Conservation (phyloP, 2,797 vertebrate species). For the Staurois parvus region DNA sequence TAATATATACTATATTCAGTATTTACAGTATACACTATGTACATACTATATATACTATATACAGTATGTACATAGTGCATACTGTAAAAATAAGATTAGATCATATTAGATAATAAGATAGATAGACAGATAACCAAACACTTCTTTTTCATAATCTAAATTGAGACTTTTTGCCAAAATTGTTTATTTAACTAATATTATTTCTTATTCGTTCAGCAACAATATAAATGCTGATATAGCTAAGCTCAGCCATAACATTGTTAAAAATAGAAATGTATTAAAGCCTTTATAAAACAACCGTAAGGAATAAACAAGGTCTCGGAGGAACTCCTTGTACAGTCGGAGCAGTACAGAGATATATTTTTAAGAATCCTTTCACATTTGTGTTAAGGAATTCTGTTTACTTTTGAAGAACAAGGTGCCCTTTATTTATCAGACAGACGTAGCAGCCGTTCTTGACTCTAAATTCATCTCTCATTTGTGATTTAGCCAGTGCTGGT, state of each 20-base stretch:
- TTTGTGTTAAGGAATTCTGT: slow-evolving; percentile 58
- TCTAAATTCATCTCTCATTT: slow-evolving; percentile 33
- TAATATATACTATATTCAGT: too few species aligned
- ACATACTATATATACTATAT: too few species aligned
- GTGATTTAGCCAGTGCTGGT: slow-evolving; percentile 4
- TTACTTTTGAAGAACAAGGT: slow-evolving; percentile 53
- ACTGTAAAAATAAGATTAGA: too few species aligned
- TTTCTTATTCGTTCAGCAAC: neutral
- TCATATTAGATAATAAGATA: too few species aligned
- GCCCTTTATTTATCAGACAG: slow-evolving; percentile 49
- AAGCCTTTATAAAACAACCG: too few species aligned
- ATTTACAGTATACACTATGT: too few species aligned
- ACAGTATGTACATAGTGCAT: too few species aligned
- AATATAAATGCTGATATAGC: neutral
- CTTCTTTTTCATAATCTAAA: too few species aligned
- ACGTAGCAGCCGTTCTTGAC: slow-evolving; percentile 2
- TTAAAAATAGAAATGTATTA: neutral
- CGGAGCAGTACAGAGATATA: slow-evolving; percentile 20
- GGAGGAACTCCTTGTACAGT: slow-evolving; percentile 49
- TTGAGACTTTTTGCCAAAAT: too few species aligned
- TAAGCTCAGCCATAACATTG: neutral
- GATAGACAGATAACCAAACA: too few species aligned
- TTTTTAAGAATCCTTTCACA: slow-evolving; percentile 46
- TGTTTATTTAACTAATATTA: too few species aligned
- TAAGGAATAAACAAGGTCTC: slow-evolving; percentile 14